Conservation (phyloP, 2,888 invertebrate species). For the Cephus runcator region DNA sequence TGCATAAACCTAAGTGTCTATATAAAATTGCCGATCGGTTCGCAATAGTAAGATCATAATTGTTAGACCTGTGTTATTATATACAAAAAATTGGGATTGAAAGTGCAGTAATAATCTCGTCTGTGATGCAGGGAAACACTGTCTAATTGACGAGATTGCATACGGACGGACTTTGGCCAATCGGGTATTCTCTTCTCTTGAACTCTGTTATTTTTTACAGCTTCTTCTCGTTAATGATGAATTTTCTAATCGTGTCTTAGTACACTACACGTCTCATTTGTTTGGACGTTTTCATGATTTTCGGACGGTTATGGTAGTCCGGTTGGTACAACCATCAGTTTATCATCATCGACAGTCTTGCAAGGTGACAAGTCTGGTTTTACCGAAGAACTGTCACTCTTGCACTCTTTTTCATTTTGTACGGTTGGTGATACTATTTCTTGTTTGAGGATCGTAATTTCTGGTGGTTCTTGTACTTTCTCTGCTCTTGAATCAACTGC, state of each 20-base stretch:
- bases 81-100: constrained; percentile 48
- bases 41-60: neutral
- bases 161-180: constrained; percentile 63
- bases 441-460: neutral
- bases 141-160: constrained; percentile 42
- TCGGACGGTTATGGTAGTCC: constrained; percentile 39
- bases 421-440: neutral
- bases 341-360: neutral
- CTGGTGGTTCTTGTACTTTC: constrained; percentile 17
- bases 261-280: constrained; percentile 31
- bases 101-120: constrained; percentile 29
- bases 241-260: constrained; percentile 34
- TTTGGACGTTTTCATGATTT: constrained; percentile 24
- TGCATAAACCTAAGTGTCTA: neutral
- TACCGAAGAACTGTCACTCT: neutral
- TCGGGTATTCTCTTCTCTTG: constrained; percentile 30
- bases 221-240: constrained; percentile 11
- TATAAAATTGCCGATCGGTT: neutral
- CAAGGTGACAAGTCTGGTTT: neutral
- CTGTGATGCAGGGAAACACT: neutral
- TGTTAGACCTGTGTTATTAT: constrained; percentile 32
- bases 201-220: constrained; percentile 22
- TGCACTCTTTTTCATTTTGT: constrained; percentile 3
- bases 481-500: constrained; percentile 17
- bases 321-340: neutral